phyloP scores from a whole-genome alignment of 2,797 vertebrate genomes.

The Oceanodroma leucorhoa region DNA sequence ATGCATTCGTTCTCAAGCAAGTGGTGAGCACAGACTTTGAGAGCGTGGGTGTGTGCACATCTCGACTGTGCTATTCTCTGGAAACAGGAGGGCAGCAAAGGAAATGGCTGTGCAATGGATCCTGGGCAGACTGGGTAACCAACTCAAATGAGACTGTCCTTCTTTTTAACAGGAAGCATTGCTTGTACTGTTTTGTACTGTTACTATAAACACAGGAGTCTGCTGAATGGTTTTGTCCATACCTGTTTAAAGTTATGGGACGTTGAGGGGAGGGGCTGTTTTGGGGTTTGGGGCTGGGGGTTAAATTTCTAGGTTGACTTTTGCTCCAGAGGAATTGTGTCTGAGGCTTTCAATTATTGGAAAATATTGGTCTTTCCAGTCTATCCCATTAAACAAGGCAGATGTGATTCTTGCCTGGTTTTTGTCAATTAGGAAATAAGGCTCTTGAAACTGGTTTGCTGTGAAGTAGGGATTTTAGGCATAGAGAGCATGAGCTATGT shows the following conservation, averaged over 20 bases:
- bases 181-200: neutral
- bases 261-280: rapidly evolving
- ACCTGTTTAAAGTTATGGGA: neutral
- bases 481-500: neutral
- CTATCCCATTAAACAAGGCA: neutral
- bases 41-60: neutral
- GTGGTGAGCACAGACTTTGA: neutral
- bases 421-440: neutral
- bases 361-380: neutral
- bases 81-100: neutral
- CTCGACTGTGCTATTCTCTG: rapidly evolving
- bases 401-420: neutral
- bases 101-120: neutral
- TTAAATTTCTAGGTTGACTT: neutral
- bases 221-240: neutral
- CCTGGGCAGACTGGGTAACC: neutral
- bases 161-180: neutral
- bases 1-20: neutral
- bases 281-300: neutral
- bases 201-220: neutral
- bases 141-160: neutral
- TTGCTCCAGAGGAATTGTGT: neutral
- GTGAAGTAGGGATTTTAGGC: neutral
- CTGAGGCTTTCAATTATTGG: neutral
- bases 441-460: neutral